Evolutionary conservation across 2,888 invertebrate genomes (phyloP), one percentile per base, ranked within the genome.

Genomic region (Darwinula stevensoni): DNA sequence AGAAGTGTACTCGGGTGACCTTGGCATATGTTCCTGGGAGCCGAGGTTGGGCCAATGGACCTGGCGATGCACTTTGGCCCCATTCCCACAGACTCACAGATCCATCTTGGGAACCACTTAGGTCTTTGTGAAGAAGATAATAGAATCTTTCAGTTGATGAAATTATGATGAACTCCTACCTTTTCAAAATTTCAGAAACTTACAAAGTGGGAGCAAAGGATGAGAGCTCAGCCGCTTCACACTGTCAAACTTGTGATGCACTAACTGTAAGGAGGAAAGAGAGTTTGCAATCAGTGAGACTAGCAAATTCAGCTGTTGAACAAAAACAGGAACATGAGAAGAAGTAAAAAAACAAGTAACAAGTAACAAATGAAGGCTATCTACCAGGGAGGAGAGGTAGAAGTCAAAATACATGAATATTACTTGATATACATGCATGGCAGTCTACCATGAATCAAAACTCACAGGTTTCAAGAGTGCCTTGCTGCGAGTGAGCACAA

Each of bases 61-160:
- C n/a, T 9, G 22, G 22, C 9, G 28, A 13, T 28, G 28, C 14
- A 12, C 41, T 48, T 53, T 88, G 88, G 4, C 82, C 84, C 91
- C 94, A 97, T 56, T 97, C 94, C 88, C 94, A 86, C 39, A 91
- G 61, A 41, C 76, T 72, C 2, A 91, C 86, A 0, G 86, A 84
- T 5, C 91, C 88, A 56, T 91, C 91, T 48, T 82, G 80, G 9
- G 82, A 75, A 34, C 91, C 91, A 28, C 84, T 82, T 42, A 91
- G 55, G 56, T 91, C 76, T 76, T 17, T 17, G 13, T 27, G 6
- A 18, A 2, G n/a, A n/a, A n/a, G n/a, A n/a, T n/a, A 31, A 28
- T 17, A 29, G 17, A 28, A 11, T 12, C 18, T 17, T 31, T 17
- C 22, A 11, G 27, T 14, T 12, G 16, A 16, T 13, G 29, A 31